Conservation (phyloP, 2,888 invertebrate genomes). For the Chloroclystis v-ata region DNA sequence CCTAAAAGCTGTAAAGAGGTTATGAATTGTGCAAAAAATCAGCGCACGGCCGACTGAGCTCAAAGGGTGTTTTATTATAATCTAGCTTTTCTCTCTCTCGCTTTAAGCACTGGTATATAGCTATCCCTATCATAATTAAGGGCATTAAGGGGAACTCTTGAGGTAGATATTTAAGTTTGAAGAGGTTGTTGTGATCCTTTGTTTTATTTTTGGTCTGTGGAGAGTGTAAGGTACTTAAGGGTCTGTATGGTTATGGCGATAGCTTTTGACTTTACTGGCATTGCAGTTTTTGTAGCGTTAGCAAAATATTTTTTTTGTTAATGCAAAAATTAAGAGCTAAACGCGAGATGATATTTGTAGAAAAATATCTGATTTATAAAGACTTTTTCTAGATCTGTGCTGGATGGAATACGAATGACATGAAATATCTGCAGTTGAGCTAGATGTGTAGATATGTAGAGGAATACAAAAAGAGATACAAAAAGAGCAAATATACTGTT, state of each 20-base stretch:
- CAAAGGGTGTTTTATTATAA: slow-evolving; percentile 63
- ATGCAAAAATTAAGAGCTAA: no score
- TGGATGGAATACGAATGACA: no score
- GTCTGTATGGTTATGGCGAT: slow-evolving; percentile 19
- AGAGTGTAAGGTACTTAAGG: slow-evolving; percentile 40
- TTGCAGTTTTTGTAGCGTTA: slow-evolving; percentile 23
- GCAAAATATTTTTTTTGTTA: slow-evolving; percentile 11
- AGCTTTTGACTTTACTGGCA: slow-evolving; percentile 45
- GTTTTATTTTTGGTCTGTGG: slow-evolving; percentile 54
- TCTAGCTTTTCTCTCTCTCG: slow-evolving; percentile 45
- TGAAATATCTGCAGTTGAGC: no score
- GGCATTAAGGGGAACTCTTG: slow-evolving; percentile 50
- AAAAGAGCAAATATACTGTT: no score
- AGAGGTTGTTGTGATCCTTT: slow-evolving; percentile 69
- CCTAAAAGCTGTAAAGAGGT: slow-evolving; percentile 37
- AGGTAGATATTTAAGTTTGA: slow-evolving; percentile 50
- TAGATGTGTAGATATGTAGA: no score
- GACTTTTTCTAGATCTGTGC: no score
- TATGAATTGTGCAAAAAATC: slow-evolving; percentile 60
- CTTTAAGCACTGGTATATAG: slow-evolving; percentile 29
- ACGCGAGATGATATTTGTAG: no score
- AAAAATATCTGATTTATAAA: no score
- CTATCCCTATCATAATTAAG: slow-evolving; percentile 58
- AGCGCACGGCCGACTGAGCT: slow-evolving; percentile 55
- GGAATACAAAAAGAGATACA: no score